These are phyloP conservation scores for Samia ricini DNA, from an alignment of 1,140 invertebrate genomes.

Conservation along the genomic window DNA sequence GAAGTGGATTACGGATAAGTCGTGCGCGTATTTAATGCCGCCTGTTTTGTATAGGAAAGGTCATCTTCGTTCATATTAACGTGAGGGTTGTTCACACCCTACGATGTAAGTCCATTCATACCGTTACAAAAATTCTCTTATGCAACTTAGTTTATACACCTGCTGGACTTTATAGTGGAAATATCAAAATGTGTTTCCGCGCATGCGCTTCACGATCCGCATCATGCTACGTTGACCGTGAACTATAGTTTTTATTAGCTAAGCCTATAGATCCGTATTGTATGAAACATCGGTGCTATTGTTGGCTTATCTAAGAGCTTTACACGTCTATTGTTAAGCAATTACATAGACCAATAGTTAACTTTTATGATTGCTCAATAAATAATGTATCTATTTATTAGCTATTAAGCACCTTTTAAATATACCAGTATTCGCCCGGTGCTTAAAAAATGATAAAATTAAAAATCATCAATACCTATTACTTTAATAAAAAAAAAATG, in stretches of 20 bases:
- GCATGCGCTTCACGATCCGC: slow-evolving; percentile 25
- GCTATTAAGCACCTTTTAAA: neutral
- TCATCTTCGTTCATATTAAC: slow-evolving; percentile 23
- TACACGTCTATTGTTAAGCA: slow-evolving; percentile 38
- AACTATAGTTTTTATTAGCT: slow-evolving; percentile 66
- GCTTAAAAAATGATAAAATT: too few species aligned
- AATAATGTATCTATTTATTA: slow-evolving; percentile 2
- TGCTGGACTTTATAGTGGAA: slow-evolving; percentile 41
- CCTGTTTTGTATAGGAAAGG: slow-evolving; percentile 23
- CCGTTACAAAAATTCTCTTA: slow-evolving; percentile 19
- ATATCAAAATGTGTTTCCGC: slow-evolving; percentile 62
- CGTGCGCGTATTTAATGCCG: slow-evolving; percentile 14
- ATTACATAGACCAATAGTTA: slow-evolving; percentile 33
- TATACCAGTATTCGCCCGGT: too few species aligned
- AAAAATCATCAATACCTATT: too few species aligned
- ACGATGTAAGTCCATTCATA: slow-evolving; percentile 28
- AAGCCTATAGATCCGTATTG: slow-evolving; percentile 54
- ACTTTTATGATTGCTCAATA: slow-evolving; percentile 26
- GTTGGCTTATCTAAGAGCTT: slow-evolving; percentile 45
- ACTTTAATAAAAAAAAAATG: too few species aligned
- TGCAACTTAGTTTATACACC: slow-evolving; percentile 46
- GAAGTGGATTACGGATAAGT: slow-evolving; percentile 43
- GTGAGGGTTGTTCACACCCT: slow-evolving; percentile 35
- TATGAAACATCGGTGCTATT: slow-evolving; percentile 45
- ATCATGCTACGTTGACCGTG: slow-evolving; percentile 41